phyloP scores from a whole-genome alignment of 2,113 vertebrate species.

The Desmodus rotundus region DNA sequence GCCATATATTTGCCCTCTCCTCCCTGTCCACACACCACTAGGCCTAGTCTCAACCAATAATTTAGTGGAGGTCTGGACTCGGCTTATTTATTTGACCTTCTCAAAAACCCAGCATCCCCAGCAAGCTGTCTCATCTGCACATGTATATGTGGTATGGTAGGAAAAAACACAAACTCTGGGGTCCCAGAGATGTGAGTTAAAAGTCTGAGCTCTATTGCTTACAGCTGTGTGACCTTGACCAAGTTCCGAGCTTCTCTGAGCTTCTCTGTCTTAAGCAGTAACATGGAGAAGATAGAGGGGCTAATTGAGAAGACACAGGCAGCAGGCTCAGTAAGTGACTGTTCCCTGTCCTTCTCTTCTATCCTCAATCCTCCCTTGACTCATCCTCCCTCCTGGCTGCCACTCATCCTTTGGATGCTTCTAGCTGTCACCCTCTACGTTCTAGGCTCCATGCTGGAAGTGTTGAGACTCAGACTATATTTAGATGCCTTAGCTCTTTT shows the following conservation, averaged over 20 bases:
- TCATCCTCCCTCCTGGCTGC: not conserved
- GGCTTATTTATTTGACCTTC: not conserved
- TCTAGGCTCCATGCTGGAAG: conserved; percentile 80
- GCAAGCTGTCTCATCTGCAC: not conserved
- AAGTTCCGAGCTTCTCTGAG: not conserved
- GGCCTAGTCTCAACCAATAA: not conserved
- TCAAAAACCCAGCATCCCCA: not conserved
- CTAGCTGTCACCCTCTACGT: conserved; percentile 58
- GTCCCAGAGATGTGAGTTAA: not conserved
- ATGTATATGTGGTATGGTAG: not conserved
- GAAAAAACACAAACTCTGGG: not conserved
- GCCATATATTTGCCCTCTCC: not conserved
- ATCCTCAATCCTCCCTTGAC: not conserved
- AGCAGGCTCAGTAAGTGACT: not conserved
- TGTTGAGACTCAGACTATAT: conserved; percentile 84
- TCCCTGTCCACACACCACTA: not conserved
- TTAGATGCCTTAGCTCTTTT: conserved; percentile 82
- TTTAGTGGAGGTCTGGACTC: not conserved
- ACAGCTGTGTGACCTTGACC: not conserved
- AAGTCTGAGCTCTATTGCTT: not conserved
- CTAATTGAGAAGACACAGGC: not conserved
- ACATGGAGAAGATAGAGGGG: not conserved
- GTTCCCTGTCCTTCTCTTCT: not conserved
- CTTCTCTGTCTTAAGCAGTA: conserved; percentile 11
- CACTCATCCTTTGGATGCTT: conserved; percentile 45